Evolutionary conservation across 2,888 invertebrate species (phyloP).

Genomic region (Polyommatus icarus): DNA sequence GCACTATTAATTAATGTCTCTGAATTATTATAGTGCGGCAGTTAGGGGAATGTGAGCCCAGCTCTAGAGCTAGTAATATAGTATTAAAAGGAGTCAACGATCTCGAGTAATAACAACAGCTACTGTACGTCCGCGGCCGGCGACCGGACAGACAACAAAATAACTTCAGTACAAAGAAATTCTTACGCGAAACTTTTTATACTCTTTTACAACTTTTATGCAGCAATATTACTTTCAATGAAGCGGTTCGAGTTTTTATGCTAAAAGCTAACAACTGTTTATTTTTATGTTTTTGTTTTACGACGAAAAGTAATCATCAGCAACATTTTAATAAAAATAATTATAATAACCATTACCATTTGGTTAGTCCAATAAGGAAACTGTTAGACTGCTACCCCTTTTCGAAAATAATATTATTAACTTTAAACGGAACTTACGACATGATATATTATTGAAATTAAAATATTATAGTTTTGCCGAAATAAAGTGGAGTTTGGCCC

Average conservation of each 20-base stretch:
- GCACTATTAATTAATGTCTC: too few relatives aligned
- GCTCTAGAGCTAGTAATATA: conserved; percentile 58
- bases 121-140: conserved; percentile 66
- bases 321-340: neutral
- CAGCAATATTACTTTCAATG: conserved; percentile 18
- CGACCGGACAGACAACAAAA: conserved; percentile 46
- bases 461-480: too few relatives aligned
- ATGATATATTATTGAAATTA: too few relatives aligned
- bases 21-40: neutral
- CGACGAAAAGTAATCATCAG: neutral
- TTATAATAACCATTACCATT: neutral
- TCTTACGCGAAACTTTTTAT: conserved; percentile 4
- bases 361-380: neutral
- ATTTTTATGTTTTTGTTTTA: conserved; percentile 22
- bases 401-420: neutral
- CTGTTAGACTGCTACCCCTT: neutral
- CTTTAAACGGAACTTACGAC: too few relatives aligned
- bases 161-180: conserved; percentile 28
- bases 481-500: too few relatives aligned
- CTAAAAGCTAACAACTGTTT: conserved; percentile 20
- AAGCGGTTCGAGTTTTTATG: conserved; percentile 10
- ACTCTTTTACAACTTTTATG: conserved; percentile 4
- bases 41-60: conserved; percentile 51
- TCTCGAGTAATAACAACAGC: conserved; percentile 72
- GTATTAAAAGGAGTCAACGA: conserved; percentile 76